Evolutionary conservation across 2,113 vertebrate species (phyloP).

Genomic region (Rhinoptilus africanus): DNA sequence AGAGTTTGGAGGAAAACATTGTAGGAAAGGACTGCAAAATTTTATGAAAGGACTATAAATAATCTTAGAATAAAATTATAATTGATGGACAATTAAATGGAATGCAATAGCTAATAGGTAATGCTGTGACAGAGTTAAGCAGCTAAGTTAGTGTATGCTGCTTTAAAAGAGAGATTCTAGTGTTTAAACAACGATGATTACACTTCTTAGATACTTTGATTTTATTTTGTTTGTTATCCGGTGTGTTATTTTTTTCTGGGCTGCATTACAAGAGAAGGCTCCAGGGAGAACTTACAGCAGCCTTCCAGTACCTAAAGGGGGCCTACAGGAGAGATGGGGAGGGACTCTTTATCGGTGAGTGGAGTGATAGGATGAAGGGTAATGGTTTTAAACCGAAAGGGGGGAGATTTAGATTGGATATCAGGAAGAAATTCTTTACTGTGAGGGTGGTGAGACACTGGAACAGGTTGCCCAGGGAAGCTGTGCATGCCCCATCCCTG

Average conservation of each 20-base stretch:
- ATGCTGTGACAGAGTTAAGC: background rate
- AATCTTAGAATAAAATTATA: background rate
- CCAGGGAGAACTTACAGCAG: too few species aligned
- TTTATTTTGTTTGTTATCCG: background rate
- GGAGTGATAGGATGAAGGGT: too few species aligned
- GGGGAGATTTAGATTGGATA: too few species aligned
- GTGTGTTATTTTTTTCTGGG: background rate
- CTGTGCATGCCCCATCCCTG: too few species aligned
- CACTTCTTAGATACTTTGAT: background rate
- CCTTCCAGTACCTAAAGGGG: too few species aligned
- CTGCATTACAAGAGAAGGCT: too few species aligned
- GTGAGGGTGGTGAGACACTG: too few species aligned
- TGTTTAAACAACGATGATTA: background rate
- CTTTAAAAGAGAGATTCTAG: background rate
- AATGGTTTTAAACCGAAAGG: too few species aligned
- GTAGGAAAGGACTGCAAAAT: background rate
- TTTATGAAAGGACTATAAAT: background rate
- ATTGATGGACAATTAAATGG: background rate
- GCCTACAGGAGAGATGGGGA: too few species aligned
- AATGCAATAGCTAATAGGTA: background rate
- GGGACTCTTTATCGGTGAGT: too few species aligned
- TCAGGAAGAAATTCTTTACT: too few species aligned
- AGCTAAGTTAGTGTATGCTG: background rate
- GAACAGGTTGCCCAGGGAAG: too few species aligned
- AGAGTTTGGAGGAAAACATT: background rate